phyloP scores from a whole-genome alignment of 2,888 invertebrate genomes.

The Tetranychus piercei region DNA sequence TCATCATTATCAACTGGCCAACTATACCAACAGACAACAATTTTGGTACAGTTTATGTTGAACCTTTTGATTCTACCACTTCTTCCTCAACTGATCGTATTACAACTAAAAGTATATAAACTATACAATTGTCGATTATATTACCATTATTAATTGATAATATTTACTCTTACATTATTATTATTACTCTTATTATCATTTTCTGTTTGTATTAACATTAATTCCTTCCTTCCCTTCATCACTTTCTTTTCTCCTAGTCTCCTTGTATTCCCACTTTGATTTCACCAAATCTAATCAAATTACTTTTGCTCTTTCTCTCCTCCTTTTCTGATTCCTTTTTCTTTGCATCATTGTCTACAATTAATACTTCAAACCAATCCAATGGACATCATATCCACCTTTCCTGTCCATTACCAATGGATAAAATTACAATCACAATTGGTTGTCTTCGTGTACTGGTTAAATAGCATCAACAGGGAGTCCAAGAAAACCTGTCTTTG shows the following conservation, averaged over 20 bases:
- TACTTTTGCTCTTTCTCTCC: neutral
- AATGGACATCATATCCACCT: too few species aligned
- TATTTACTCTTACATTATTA: constrained; percentile 6
- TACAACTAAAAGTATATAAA: neutral
- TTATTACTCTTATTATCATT: neutral
- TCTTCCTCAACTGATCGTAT: neutral
- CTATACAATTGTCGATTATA: neutral
- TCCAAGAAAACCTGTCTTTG: constrained; percentile 45
- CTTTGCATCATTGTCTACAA: neutral
- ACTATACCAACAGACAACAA: neutral
- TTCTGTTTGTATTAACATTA: neutral
- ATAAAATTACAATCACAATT: neutral
- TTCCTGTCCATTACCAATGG: too few species aligned
- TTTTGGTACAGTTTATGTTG: neutral
- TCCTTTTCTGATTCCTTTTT: constrained; percentile 14
- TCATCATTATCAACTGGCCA: neutral
- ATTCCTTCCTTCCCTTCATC: too few species aligned
- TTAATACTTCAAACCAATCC: neutral
- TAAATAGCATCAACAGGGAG: constrained; percentile 59
- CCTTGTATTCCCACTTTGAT: neutral
- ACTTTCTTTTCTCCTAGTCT: too few species aligned
- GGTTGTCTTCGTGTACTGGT: constrained; percentile 7
- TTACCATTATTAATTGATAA: constrained; percentile 3
- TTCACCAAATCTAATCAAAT: constrained; percentile 1
- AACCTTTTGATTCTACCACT: neutral